Evolutionary conservation across 2,888 invertebrate genomes (phyloP), one percentile per base, ranked within the genome.

Genomic region (Metacarcinus magister): DNA sequence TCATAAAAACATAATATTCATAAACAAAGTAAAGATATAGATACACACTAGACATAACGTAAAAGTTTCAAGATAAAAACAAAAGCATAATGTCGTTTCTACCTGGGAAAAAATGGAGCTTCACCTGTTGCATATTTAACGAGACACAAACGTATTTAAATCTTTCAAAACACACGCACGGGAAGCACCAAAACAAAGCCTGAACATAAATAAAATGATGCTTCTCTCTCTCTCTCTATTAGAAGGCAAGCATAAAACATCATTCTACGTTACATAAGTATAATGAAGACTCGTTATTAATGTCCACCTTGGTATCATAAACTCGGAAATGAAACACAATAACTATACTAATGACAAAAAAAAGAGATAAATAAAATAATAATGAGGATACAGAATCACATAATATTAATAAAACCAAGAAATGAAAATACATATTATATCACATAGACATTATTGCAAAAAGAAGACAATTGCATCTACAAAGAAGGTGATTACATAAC

Each of bases 171-270:
- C 75, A 43, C 82, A 54, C 82, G 43, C 44, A 3, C 43, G 44
- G 39, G 75, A 44, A 46, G n/a, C 28, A 75, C 23, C 23, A 19
- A 54, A 67, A 67, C 67, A 67, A 67, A 92, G 32, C 46, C 16
- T 90, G 89, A 39, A 48, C 90, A 48, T 60, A 82, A 90, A 54
- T 60, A 90, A 90, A 48, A 89, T n/a, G 87, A 94, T 54, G 54
- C 90, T 90, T 90, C 28, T 48, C 54, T 28, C 28, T 48, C 54
- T 28, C n/a, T 67, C n/a, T 23, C 4, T 67, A n/a, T 67, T n/a
- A 67, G 67, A n/a, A 67, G n/a, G n/a, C 67, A n/a, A 67, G 7
- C 67, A n/a, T 5, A n/a, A n/a, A 23, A 67, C 2, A n/a, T 67
- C n/a, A 67, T n/a, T 23, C 23, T n/a, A 23, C n/a, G 23, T 67